Evolutionary conservation across 2,797 vertebrate species (phyloP).

Genomic region (Brachyalestes nurse): DNA sequence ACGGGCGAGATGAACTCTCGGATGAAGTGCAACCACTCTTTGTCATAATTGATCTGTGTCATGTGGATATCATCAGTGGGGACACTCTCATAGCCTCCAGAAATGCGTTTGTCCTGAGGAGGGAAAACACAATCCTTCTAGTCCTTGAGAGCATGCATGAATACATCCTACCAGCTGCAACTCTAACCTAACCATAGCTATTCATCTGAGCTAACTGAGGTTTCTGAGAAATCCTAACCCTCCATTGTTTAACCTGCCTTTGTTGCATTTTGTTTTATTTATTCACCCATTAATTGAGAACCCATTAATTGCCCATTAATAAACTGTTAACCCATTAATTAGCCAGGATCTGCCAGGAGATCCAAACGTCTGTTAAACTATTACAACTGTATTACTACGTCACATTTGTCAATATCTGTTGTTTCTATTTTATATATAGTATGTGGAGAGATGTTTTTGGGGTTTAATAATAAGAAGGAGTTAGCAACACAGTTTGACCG

Average conservation of each 20-base stretch:
- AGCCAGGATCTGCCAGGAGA: neutral
- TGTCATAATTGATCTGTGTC: conserved; percentile 91
- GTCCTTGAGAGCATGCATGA: too few relatives aligned
- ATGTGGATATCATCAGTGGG: conserved; percentile 98
- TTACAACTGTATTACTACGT: neutral
- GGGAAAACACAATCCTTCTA: neutral
- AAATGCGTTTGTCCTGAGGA: conserved; percentile 90
- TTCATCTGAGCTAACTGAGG: neutral
- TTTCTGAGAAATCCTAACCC: neutral
- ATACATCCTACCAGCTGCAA: neutral
- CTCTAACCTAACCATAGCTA: neutral
- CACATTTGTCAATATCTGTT: too few relatives aligned
- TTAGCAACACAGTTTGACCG: too few relatives aligned
- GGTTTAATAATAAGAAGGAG: too few relatives aligned
- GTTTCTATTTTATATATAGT: too few relatives aligned
- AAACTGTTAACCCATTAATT: too few relatives aligned
- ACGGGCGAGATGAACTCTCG: conserved; percentile 95
- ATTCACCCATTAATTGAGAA: too few relatives aligned
- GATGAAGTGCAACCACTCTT: conserved; percentile 97
- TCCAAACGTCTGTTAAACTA: neutral
- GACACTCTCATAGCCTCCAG: conserved; percentile 96
- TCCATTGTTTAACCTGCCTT: too few relatives aligned
- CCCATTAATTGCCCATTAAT: too few relatives aligned
- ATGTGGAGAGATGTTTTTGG: too few relatives aligned
- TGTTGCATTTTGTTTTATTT: too few relatives aligned